These are phyloP conservation scores for Sinohyriopsis cumingii DNA, from an alignment of 2,888 invertebrate genomes.

Conservation along the genomic window DNA sequence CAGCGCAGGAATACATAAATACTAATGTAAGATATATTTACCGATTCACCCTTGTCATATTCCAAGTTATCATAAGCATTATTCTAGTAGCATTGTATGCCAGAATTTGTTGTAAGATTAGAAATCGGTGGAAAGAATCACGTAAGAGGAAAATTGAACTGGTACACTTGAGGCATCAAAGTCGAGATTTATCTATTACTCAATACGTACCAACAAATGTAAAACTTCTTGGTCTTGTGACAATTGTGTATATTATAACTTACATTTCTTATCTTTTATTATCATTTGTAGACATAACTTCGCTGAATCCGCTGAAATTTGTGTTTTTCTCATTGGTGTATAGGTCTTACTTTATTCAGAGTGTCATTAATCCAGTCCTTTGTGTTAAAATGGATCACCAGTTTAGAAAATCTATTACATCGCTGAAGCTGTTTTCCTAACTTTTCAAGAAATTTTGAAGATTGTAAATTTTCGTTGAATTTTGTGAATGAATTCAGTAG, in stretches of 20 bases:
- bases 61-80: conserved; percentile 16
- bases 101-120: conserved; percentile 25
- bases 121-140: conserved; percentile 7
- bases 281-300: conserved; percentile 28
- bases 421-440: no score
- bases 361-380: conserved; percentile 29
- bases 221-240: conserved; percentile 29
- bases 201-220: conserved; percentile 22
- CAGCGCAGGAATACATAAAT: conserved; percentile 20
- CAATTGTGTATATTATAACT: conserved; percentile 30
- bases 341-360: conserved; percentile 31
- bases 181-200: no score
- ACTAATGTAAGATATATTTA: conserved; percentile 16
- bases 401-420: conserved; percentile 12
- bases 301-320: conserved; percentile 17
- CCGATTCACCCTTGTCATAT: conserved; percentile 11
- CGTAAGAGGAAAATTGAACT: neutral
- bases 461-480: no score
- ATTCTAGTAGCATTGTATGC: conserved; percentile 25
- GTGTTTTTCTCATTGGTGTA: conserved; percentile 23
- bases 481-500: no score
- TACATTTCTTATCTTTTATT: conserved; percentile 22
- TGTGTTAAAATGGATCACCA: conserved; percentile 29
- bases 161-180: neutral
- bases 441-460: no score